These are phyloP conservation scores for Hirtodrosophila duncani DNA, from an alignment of 2,888 invertebrate species.

Conservation along the genomic window DNA sequence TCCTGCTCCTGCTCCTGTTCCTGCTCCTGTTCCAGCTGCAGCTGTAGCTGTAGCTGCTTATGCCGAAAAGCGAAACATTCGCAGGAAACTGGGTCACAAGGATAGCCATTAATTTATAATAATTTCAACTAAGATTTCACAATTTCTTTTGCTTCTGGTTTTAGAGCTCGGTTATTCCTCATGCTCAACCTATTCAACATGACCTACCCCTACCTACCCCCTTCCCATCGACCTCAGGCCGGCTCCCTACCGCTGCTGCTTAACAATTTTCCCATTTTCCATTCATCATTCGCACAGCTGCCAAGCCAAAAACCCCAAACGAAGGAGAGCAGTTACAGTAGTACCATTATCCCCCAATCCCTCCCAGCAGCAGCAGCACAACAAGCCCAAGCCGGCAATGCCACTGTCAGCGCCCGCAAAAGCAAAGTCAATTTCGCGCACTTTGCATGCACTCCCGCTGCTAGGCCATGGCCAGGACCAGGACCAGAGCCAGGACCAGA, in stretches of 20 bases:
- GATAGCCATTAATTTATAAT: constrained; percentile 72
- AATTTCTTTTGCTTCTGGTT: constrained; percentile 56
- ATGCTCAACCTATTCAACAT: no score
- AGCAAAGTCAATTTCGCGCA: constrained; percentile 73
- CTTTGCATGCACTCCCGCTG: constrained; percentile 55
- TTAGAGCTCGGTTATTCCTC: no score
- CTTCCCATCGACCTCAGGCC: background rate
- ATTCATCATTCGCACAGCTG: constrained; percentile 60
- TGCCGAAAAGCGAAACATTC: constrained; percentile 61
- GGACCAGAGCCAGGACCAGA: no score
- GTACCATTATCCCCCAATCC: background rate
- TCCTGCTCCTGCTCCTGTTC: constrained; percentile 12
- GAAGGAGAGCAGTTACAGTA: background rate
- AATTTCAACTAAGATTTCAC: constrained; percentile 73
- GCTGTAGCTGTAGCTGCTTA: constrained; percentile 42
- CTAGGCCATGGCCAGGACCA: constrained; percentile 17
- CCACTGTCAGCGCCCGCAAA: constrained; percentile 71
- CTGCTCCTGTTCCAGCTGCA: background rate
- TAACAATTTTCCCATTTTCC: constrained; percentile 70
- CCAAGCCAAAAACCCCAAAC: background rate
- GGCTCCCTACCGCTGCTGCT: constrained; percentile 18
- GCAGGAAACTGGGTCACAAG: constrained; percentile 63
- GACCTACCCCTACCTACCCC: background rate
- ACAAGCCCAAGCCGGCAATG: constrained; percentile 38
- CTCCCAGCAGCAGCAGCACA: constrained; percentile 9